These are phyloP conservation scores for Carlito syrichta DNA, from an alignment of 2,113 vertebrate genomes.

Conservation along the genomic window DNA sequence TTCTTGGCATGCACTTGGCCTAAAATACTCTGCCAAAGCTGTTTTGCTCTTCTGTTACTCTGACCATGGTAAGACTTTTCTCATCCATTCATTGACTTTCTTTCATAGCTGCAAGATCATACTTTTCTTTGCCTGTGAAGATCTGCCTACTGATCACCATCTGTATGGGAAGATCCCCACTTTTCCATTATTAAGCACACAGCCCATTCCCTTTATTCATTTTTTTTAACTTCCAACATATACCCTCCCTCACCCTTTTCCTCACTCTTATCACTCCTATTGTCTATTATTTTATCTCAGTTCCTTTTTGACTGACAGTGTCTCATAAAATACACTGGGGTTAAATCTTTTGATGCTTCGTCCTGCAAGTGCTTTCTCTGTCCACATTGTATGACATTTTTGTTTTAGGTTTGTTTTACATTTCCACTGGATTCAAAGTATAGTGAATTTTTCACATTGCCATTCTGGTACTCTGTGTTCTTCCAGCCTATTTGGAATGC, in stretches of 20 bases:
- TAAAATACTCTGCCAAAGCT: background rate
- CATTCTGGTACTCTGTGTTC: background rate
- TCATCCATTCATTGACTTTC: background rate
- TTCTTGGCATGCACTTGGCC: background rate
- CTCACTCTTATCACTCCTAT: background rate
- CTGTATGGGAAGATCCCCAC: background rate
- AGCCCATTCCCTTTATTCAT: background rate
- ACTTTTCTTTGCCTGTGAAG: background rate
- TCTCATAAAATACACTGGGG: background rate
- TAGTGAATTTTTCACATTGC: background rate
- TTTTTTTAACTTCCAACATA: background rate
- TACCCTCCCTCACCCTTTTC: background rate
- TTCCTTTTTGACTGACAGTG: constrained; percentile 9
- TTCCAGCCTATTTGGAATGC: background rate
- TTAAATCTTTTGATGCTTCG: constrained; percentile 41
- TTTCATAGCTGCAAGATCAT: background rate
- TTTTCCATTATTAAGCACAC: background rate
- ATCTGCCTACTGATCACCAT: background rate
- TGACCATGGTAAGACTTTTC: background rate
- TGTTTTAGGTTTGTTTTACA: constrained; percentile 18
- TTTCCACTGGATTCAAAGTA: constrained; percentile 23
- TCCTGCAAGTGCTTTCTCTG: constrained; percentile 36
- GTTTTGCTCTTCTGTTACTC: background rate
- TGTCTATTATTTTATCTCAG: constrained; percentile 50
- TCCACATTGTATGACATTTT: constrained; percentile 2